Evolutionary conservation across 2,888 invertebrate species (phyloP).

Genomic region (Standfussiana lucernea): DNA sequence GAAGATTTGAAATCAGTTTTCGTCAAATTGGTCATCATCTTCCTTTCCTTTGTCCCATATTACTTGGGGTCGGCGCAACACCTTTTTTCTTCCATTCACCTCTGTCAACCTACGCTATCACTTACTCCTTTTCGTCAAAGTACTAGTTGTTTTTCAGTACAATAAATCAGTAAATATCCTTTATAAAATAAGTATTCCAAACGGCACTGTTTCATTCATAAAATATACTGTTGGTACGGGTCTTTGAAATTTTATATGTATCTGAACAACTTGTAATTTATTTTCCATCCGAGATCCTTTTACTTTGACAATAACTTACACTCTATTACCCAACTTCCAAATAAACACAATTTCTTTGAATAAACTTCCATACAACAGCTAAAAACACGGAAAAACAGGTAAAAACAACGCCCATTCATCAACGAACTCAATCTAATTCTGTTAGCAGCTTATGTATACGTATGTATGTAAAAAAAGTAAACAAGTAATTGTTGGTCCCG

Average conservation of each 20-base stretch:
- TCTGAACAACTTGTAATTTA: neutral
- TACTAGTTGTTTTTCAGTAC: neutral
- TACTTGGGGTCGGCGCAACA: too few species aligned
- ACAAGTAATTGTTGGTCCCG: neutral
- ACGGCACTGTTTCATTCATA: neutral
- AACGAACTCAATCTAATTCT: conserved; percentile 1
- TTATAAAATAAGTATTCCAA: neutral
- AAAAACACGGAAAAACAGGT: neutral
- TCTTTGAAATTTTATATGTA: neutral
- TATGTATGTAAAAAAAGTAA: too few species aligned
- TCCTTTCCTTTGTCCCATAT: too few species aligned
- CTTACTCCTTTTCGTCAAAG: too few species aligned
- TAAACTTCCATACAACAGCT: neutral
- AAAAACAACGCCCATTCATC: conserved; percentile 2
- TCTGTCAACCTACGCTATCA: too few species aligned
- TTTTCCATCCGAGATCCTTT: neutral
- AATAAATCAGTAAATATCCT: neutral
- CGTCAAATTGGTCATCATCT: too few species aligned
- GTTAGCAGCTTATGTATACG: neutral
- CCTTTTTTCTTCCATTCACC: too few species aligned
- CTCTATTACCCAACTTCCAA: conserved; percentile 2
- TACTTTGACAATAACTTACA: neutral
- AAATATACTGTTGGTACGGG: neutral
- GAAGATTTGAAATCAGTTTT: neutral
- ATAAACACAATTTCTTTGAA: neutral